phyloP scores from a whole-genome alignment of 2,797 vertebrate species.

The Myotis daubentonii region DNA sequence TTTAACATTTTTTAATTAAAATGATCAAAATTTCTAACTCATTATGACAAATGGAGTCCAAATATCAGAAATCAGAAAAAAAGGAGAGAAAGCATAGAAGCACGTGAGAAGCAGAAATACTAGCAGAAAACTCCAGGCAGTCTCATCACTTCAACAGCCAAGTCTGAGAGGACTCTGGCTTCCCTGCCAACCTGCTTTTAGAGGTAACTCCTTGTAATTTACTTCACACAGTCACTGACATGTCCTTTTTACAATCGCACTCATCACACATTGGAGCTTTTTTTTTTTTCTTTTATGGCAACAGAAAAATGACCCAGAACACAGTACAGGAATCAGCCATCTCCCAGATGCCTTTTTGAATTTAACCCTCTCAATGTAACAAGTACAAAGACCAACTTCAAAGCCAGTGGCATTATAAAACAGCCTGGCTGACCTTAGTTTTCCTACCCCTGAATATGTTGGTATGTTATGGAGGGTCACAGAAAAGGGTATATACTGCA shows the following conservation, averaged over 20 bases:
- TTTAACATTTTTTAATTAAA: background rate
- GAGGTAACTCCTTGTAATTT: too few species aligned
- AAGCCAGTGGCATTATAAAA: background rate
- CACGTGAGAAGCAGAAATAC: background rate
- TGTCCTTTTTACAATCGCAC: background rate
- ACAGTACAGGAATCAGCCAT: background rate
- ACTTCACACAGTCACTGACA: background rate
- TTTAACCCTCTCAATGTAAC: background rate
- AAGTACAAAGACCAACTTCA: background rate
- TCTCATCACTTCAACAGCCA: accelerated
- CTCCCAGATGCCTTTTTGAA: background rate
- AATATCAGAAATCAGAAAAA: background rate
- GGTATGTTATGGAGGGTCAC: background rate
- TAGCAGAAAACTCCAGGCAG: background rate
- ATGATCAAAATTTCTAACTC: background rate
- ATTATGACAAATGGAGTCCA: background rate
- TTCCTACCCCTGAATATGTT: background rate
- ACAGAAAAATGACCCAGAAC: background rate
- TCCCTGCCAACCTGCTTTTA: background rate
- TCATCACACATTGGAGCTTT: background rate
- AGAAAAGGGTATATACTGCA: background rate
- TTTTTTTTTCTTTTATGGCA: background rate
- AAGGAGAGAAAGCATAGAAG: background rate
- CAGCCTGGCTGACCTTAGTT: background rate
- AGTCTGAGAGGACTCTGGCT: background rate